Evolutionary conservation across 2,797 vertebrate genomes (phyloP), one percentile per base, ranked within the genome.

Genomic region (Percopsis omiscomaycus): DNA sequence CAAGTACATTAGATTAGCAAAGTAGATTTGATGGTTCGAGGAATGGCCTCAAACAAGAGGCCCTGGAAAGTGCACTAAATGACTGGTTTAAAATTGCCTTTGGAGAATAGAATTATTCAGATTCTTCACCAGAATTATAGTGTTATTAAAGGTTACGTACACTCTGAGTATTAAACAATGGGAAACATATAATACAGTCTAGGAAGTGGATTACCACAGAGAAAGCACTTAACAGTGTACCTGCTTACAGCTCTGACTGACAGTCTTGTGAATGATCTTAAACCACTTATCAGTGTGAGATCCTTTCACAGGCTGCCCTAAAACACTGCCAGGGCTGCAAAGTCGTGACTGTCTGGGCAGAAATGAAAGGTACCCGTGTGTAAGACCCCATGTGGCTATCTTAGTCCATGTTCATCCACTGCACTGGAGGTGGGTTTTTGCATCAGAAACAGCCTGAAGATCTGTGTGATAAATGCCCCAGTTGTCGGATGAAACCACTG

Each of bases 1-100:
- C 45, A 57, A 86, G 78, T 77, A 68, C 62, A 74, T 65, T 66
- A 81, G 64, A 77, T 83, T 78, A 83, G 74, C 12, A 55, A 68
- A 59, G 64, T 78, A 68, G 70, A 69, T 69, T 60, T 49, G 55
- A 46, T 51, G 49, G 49, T 22, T 51, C n/a, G 49, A n/a, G 76
- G 71, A 66, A 77, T 86, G 73, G 70, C 68, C 74, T 66, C 69
- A 75, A 79, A 71, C 64, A 66, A 76, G 67, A 69, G 74, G 68
- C 55, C 73, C 66, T 68, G 27, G 15, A 55, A 12, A 16, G 68
- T 51, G 49, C 56, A 59, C 63, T 64, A 62, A 82, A 80, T 72
- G 10, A 64, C 74, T 1, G 58, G 22, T 71, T 75, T 64, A 30
- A 16, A 51, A 64, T 61, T 53, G 63, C 55, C 68, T 75, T 71